A percentile compares a stretch with the other conserved stretches of the same genome.
Evolutionary conservation across 2,888 invertebrate species (phyloP).

Genomic region (Trissolcus brochymenae): DNA sequence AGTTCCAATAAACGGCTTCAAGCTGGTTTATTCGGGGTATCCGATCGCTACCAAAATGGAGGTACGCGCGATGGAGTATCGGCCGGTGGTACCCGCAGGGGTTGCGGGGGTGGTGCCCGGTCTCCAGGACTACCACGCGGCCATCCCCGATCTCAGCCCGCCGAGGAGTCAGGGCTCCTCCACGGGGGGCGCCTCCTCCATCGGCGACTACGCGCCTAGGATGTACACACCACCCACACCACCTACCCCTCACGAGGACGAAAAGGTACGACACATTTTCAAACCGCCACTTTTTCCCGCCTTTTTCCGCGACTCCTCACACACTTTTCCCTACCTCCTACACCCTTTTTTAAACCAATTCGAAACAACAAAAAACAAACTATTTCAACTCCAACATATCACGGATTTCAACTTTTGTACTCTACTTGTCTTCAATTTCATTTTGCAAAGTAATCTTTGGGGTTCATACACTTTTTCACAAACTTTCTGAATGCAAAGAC

Average conservation of each 20-base stretch:
- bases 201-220: constrained; percentile 75
- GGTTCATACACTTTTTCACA: too few relatives aligned
- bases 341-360: not conserved
- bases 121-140: constrained; percentile 74
- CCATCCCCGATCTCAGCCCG: constrained; percentile 74
- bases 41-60: constrained; percentile 77
- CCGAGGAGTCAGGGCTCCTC: constrained; percentile 75
- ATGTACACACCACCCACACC: constrained; percentile 76
- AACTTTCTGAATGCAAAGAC: too few relatives aligned
- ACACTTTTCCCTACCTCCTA: not conserved
- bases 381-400: too few relatives aligned
- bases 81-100: constrained; percentile 77
- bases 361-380: not conserved
- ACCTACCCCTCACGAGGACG: constrained; percentile 75
- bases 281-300: constrained; percentile 10
- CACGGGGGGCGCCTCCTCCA: constrained; percentile 74
- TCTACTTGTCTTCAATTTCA: not conserved
- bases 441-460: not conserved
- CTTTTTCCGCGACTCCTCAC: constrained; percentile 10
- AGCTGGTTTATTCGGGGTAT: constrained; percentile 70
- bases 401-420: too few relatives aligned
- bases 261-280: constrained; percentile 67
- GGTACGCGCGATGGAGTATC: constrained; percentile 79
- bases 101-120: constrained; percentile 75
- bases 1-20: constrained; percentile 66